phyloP scores from a whole-genome alignment of 35 echinoderm and acorn worm species.

The Hemicentrotus pulcherrimus region DNA sequence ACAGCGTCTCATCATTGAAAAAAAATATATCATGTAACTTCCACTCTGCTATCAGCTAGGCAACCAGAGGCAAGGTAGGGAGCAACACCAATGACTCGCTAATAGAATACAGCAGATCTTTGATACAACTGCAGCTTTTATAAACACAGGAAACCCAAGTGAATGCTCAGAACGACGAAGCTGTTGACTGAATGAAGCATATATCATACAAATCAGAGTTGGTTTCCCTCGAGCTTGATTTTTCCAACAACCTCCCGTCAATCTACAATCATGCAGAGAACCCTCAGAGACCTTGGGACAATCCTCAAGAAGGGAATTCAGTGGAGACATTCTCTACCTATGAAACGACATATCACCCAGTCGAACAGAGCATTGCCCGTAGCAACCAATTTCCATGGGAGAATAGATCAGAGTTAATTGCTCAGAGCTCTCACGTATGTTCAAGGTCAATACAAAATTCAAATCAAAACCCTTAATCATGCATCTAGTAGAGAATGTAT shows the following conservation, averaged over 20 bases:
- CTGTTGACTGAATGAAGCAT: background rate
- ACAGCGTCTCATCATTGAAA: background rate
- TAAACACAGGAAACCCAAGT: slow-evolving; percentile 3
- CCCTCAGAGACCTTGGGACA: background rate
- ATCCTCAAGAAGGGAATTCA: background rate
- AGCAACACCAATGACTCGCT: background rate
- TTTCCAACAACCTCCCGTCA: background rate
- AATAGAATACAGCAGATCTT: background rate
- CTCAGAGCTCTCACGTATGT: background rate
- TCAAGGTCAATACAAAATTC: background rate
- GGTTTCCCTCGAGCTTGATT: background rate
- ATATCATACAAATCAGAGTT: background rate
- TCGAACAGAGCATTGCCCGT: background rate
- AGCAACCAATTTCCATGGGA: background rate
- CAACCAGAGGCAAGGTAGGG: background rate
- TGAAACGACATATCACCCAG: background rate
- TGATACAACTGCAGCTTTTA: background rate
- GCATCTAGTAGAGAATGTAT: background rate
- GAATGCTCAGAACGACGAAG: background rate
- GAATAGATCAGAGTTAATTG: background rate
- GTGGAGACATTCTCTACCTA: background rate
- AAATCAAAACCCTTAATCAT: slow-evolving; percentile 4
- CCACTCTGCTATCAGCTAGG: background rate
- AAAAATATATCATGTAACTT: background rate
- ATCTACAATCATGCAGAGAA: slow-evolving; percentile 12